Percentiles rank a stretch among this genome's conserved stretches.
These are phyloP conservation scores for Sus scrofa DNA, from an alignment of 2,113 vertebrate genomes.

Conservation along the genomic window DNA sequence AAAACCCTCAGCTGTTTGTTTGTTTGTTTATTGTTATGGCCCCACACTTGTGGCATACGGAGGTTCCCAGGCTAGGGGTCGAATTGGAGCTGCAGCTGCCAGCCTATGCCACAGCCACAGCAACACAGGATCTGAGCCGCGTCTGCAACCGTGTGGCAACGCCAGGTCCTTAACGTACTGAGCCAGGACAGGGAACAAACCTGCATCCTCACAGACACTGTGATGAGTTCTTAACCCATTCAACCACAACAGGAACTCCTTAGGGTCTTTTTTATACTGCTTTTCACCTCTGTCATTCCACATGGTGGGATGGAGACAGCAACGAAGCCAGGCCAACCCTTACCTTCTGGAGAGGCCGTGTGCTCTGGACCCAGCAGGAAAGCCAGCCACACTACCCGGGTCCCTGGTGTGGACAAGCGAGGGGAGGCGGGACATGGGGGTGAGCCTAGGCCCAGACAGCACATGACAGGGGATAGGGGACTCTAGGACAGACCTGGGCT, in stretches of 20 bases:
- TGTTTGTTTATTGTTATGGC: too few relatives aligned
- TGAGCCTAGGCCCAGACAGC: not conserved
- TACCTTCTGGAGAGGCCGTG: not conserved
- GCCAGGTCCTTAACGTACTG: too few relatives aligned
- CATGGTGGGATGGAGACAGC: not conserved
- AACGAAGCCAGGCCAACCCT: not conserved
- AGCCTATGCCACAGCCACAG: too few relatives aligned
- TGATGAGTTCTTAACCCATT: too few relatives aligned
- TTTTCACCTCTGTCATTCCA: slow-evolving; percentile 33
- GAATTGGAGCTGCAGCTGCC: too few relatives aligned
- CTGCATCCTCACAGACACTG: too few relatives aligned
- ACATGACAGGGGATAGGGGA: fast-evolving
- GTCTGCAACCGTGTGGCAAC: too few relatives aligned
- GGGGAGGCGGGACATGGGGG: fast-evolving
- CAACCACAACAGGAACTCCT: not conserved
- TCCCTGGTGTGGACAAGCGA: not conserved
- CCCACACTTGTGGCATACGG: too few relatives aligned
- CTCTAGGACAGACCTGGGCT: not conserved
- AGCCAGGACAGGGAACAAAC: too few relatives aligned
- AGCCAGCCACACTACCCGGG: not conserved
- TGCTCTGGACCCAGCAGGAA: not conserved
- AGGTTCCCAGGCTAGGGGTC: too few relatives aligned
- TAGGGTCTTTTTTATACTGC: not conserved
- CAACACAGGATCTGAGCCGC: too few relatives aligned
- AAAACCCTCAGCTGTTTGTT: not conserved